These are phyloP conservation scores for Chloebia gouldiae DNA, from an alignment of 2,113 vertebrate genomes.

Conservation along the genomic window DNA sequence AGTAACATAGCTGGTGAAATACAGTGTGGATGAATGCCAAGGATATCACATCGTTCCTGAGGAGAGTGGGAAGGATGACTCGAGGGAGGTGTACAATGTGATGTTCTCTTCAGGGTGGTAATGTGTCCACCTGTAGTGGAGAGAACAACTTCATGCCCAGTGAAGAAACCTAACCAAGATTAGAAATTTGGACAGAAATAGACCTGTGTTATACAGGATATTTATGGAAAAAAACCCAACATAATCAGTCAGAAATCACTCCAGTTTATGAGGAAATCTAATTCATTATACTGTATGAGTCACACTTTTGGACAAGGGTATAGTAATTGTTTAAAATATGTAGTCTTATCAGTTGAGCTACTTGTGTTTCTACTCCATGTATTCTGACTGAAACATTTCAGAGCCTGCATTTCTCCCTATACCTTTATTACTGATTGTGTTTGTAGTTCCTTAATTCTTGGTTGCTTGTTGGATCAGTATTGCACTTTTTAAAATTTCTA, in stretches of 20 bases:
- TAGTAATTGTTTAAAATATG: not conserved
- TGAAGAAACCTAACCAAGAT: not conserved
- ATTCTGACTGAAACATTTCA: not conserved
- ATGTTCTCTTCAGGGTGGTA: not conserved
- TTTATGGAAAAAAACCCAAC: not conserved
- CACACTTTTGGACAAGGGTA: not conserved
- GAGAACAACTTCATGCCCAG: not conserved
- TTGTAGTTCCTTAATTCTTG: not conserved
- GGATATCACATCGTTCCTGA: not conserved
- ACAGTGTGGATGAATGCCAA: accelerated
- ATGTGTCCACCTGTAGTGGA: not conserved
- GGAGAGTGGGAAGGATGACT: not conserved
- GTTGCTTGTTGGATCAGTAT: not conserved
- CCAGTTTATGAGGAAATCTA: not conserved
- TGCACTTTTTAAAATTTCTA: not conserved
- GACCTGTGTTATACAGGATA: not conserved
- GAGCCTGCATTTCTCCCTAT: not conserved
- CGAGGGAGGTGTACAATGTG: accelerated
- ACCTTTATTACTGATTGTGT: not conserved
- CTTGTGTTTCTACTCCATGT: not conserved
- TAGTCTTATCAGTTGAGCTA: not conserved
- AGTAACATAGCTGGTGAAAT: not conserved
- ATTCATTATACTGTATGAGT: not conserved
- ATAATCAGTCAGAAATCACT: not conserved
- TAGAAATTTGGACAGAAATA: not conserved